phyloP scores from a whole-genome alignment of 2,888 invertebrate genomes.

The Perizoma flavofasciatum region DNA sequence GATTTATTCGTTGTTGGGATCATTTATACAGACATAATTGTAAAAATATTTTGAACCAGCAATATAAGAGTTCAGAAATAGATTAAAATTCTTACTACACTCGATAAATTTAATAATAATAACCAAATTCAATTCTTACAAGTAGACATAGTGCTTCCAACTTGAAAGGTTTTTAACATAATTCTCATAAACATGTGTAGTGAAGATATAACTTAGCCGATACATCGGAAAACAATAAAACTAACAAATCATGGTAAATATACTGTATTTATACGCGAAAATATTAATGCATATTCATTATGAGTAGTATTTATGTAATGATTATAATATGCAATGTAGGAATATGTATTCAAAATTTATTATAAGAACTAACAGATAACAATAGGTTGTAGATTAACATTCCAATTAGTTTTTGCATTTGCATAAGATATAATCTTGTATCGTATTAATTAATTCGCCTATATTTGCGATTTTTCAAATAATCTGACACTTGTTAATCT shows the following conservation, averaged over 20 bases:
- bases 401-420: conserved; percentile 49
- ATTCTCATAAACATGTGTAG: too few relatives aligned
- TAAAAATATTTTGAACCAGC: conserved; percentile 13
- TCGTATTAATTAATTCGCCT: conserved; percentile 4
- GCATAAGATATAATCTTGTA: conserved; percentile 11
- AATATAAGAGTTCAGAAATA: conserved; percentile 11
- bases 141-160: background rate
- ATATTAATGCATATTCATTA: background rate
- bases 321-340: conserved; percentile 34
- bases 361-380: conserved; percentile 53
- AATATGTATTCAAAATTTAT: conserved; percentile 22
- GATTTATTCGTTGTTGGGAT: conserved; percentile 40
- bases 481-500: conserved; percentile 6
- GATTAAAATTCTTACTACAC: conserved; percentile 12
- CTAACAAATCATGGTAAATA: conserved; percentile 1
- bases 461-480: background rate
- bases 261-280: conserved; percentile 17
- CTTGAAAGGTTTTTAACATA: too few relatives aligned
- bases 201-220: too few relatives aligned
- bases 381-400: conserved; percentile 73
- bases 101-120: conserved; percentile 13
- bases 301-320: conserved; percentile 32
- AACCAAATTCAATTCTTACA: conserved; percentile 19
- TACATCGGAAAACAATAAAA: too few relatives aligned
- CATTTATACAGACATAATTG: too few relatives aligned